Conservation (phyloP, 2,888 invertebrate species). For the Nemapogon koenigi region DNA sequence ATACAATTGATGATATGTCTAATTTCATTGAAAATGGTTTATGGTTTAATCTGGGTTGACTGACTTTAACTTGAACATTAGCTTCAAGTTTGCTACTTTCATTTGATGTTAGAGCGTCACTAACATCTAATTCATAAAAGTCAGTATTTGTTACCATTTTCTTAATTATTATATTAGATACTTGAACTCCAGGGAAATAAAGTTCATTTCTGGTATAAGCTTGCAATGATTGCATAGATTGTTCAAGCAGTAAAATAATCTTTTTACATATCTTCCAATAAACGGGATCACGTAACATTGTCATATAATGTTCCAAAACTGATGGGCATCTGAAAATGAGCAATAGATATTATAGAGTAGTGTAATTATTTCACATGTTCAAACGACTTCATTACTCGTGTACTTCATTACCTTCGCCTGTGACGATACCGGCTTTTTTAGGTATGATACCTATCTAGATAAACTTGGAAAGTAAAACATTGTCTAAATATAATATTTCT, state of each 20-base stretch:
- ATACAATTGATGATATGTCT: constrained; percentile 65
- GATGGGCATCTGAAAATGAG: constrained; percentile 21
- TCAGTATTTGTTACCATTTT: constrained; percentile 72
- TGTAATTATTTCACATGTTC: neutral
- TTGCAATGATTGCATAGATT: constrained; percentile 60
- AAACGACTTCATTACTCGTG: neutral
- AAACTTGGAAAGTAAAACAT: too few species aligned
- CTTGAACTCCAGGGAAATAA: constrained; percentile 67
- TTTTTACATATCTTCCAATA: constrained; percentile 73
- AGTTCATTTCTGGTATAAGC: constrained; percentile 67
- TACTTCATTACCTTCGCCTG: neutral
- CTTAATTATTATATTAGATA: constrained; percentile 68
- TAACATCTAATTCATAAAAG: constrained; percentile 68
- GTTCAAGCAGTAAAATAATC: constrained; percentile 60
- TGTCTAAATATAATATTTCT: too few species aligned
- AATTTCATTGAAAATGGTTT: constrained; percentile 73
- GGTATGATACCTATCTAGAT: too few species aligned
- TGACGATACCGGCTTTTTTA: too few species aligned
- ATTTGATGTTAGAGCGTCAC: constrained; percentile 57
- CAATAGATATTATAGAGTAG: neutral
- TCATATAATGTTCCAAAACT: constrained; percentile 56
- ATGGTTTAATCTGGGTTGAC: constrained; percentile 73
- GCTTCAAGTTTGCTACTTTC: constrained; percentile 24
- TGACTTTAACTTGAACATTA: constrained; percentile 44
- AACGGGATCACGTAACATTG: constrained; percentile 72